Evolutionary conservation across 92 coral and sea anemone genomes (phyloP).

Genomic region (Epizoanthus scotinus): DNA sequence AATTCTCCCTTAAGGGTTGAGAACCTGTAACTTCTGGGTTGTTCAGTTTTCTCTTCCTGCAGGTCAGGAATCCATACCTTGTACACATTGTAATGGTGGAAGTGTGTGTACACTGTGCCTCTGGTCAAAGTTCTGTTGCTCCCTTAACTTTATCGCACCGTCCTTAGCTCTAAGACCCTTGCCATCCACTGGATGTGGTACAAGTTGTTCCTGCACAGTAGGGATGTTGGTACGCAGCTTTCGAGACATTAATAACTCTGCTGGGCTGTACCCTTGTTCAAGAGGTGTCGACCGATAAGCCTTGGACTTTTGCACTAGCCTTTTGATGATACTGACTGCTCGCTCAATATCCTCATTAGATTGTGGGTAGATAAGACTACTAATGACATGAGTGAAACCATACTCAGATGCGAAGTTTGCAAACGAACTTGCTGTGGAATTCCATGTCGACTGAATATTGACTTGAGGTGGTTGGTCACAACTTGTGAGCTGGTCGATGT

Average conservation of each 20-base stretch:
- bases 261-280: slow-evolving; percentile 2
- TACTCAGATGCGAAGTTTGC: slow-evolving; percentile 14
- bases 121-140: slow-evolving; percentile 2
- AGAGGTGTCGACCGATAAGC: not conserved
- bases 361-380: slow-evolving; percentile 24
- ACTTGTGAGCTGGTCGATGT: slow-evolving; percentile 1
- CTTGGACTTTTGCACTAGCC: not conserved
- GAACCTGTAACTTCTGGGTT: slow-evolving; percentile 9
- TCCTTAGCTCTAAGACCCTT: slow-evolving; percentile 4
- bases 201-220: not conserved
- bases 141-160: not conserved
- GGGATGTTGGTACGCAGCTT: slow-evolving; percentile 24
- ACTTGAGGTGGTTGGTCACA: slow-evolving; percentile 19
- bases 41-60: not conserved
- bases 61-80: slow-evolving; percentile 17
- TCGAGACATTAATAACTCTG: slow-evolving; percentile 11
- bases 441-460: slow-evolving; percentile 28
- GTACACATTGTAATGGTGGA: slow-evolving; percentile 12
- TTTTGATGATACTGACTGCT: not conserved
- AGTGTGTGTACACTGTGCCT: slow-evolving; percentile 8
- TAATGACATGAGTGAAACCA: slow-evolving; percentile 33
- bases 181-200: not conserved
- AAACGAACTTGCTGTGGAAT: slow-evolving; percentile 10
- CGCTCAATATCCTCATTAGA: not conserved
- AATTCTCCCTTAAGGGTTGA: slow-evolving; percentile 30